Evolutionary conservation across 1,140 invertebrate genomes (phyloP).

Genomic region (Hetaerina americana): DNA sequence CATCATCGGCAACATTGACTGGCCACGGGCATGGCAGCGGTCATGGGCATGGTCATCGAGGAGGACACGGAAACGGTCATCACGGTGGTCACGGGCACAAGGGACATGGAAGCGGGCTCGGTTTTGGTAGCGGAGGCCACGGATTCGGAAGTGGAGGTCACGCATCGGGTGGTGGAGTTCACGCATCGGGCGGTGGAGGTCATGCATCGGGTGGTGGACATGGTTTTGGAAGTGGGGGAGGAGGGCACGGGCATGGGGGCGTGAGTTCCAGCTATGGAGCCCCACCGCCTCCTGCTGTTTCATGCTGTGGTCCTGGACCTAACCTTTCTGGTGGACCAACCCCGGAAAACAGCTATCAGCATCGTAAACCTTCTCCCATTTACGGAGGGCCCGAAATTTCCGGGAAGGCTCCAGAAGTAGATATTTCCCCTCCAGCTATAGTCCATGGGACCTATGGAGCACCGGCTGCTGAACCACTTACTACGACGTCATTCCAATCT

Average conservation of each 20-base stretch:
- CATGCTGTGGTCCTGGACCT: neutral
- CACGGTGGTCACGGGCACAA: neutral
- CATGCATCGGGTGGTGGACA: neutral
- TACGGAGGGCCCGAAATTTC: neutral
- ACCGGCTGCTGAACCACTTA: neutral
- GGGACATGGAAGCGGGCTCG: neutral
- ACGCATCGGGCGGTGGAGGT: neutral
- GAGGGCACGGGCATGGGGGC: neutral
- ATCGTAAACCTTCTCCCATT: neutral
- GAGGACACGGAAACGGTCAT: no score
- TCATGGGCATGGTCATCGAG: neutral
- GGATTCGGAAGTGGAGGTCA: neutral
- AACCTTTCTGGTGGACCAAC: neutral
- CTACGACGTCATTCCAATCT: neutral
- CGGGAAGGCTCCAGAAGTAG: neutral
- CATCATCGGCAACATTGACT: neutral
- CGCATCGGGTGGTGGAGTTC: neutral
- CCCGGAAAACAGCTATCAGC: neutral
- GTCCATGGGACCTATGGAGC: neutral
- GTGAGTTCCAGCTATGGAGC: slow-evolving; percentile 10
- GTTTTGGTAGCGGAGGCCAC: neutral
- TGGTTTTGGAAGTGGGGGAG: slow-evolving; percentile 1
- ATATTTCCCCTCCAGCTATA: neutral
- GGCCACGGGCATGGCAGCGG: neutral
- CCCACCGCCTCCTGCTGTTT: slow-evolving; percentile 3